A percentile compares a stretch with the other conserved stretches of the same genome.
Conservation (phyloP, 2,113 vertebrate genomes). For the Ifrita kowaldi region DNA sequence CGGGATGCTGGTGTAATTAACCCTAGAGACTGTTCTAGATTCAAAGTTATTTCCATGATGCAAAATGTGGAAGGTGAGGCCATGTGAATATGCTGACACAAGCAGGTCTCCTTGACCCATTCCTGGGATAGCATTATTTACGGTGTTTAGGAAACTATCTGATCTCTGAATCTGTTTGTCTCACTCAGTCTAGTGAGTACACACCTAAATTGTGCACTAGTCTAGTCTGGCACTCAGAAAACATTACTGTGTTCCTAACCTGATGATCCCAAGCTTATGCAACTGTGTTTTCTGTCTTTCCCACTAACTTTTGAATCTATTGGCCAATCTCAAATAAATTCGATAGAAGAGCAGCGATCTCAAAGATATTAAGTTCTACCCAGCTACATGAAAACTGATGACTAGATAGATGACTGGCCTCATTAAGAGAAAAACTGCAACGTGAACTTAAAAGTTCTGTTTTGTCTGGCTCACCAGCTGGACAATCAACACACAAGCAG, state of each 20-base stretch:
- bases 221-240: slow-evolving; percentile 21
- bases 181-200: slow-evolving; percentile 7
- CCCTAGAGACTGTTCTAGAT: background rate
- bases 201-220: background rate
- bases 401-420: slow-evolving; percentile 42
- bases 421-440: slow-evolving; percentile 53
- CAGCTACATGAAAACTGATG: slow-evolving; percentile 57
- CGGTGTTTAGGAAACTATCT: slow-evolving; percentile 34
- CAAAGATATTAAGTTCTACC: slow-evolving; percentile 11
- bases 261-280: slow-evolving; percentile 44
- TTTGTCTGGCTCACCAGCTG: slow-evolving; percentile 53
- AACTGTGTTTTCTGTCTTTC: slow-evolving; percentile 52
- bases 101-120: slow-evolving; percentile 6
- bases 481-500: slow-evolving; percentile 40
- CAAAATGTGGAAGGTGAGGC: background rate
- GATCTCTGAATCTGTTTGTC: slow-evolving; percentile 48
- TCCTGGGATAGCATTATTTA: slow-evolving; percentile 17
- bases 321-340: slow-evolving; percentile 42
- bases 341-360: slow-evolving; percentile 2
- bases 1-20: background rate
- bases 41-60: background rate
- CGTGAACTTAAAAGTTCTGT: slow-evolving; percentile 50
- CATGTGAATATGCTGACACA: slow-evolving; percentile 27
- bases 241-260: background rate
- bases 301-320: slow-evolving; percentile 35